phyloP scores from a whole-genome alignment of 2,797 vertebrate genomes.

The Clarias fuscus region DNA sequence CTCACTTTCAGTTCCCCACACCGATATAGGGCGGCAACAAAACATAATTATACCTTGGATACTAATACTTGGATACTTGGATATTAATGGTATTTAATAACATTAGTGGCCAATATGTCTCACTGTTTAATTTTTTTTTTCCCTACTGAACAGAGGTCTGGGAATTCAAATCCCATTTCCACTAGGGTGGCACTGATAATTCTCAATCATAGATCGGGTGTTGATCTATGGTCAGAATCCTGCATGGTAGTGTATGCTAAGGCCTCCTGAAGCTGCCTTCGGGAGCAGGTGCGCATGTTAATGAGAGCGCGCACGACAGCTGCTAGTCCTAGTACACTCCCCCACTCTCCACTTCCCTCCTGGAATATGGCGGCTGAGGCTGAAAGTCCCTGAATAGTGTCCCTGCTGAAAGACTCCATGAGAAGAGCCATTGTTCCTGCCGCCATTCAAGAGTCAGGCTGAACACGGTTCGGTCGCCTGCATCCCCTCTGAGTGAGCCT shows the following conservation, averaged over 20 bases:
- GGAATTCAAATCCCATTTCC: not conserved
- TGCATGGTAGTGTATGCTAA: slow-evolving; percentile 66
- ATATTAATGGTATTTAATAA: not conserved
- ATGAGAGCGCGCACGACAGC: slow-evolving; percentile 82
- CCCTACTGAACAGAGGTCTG: not conserved
- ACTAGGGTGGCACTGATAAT: not conserved
- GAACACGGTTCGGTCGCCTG: slow-evolving; percentile 65
- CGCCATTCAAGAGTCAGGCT: slow-evolving; percentile 66
- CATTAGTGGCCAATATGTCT: not conserved
- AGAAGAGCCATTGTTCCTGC: slow-evolving; percentile 79
- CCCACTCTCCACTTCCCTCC: slow-evolving; percentile 53
- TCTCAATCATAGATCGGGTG: slow-evolving; percentile 20
- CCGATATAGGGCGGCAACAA: slow-evolving; percentile 1
- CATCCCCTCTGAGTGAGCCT: slow-evolving; percentile 59
- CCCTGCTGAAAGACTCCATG: slow-evolving; percentile 63
- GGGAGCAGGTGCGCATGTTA: slow-evolving; percentile 93
- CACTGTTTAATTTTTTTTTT: not conserved
- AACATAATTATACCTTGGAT: not conserved
- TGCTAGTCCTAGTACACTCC: slow-evolving; percentile 70
- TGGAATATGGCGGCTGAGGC: slow-evolving; percentile 49
- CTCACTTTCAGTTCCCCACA: slow-evolving; percentile 21
- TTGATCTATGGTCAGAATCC: slow-evolving; percentile 51
- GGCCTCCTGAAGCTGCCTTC: slow-evolving; percentile 64
- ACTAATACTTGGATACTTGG: not conserved
- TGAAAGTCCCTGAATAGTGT: slow-evolving; percentile 57